Evolutionary conservation across 2,113 vertebrate genomes (phyloP).

Genomic region (Syngnathoides biaculeatus): DNA sequence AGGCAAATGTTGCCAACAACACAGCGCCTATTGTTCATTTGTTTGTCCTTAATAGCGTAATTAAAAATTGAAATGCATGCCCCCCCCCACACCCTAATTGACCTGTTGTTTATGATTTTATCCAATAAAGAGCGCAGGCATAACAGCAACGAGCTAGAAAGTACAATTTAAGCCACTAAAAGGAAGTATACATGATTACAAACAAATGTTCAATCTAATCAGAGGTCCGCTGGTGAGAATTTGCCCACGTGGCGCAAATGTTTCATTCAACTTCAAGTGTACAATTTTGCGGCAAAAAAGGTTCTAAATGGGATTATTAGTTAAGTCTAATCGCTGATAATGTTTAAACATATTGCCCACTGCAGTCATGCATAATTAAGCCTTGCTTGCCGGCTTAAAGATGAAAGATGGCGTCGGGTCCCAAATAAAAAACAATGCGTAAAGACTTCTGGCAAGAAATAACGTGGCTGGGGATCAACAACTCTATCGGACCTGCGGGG

Average conservation of each 20-base stretch:
- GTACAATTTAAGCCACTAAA: slow-evolving; percentile 63
- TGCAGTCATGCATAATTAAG: neutral
- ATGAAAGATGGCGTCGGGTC: slow-evolving; percentile 22
- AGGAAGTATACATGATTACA: slow-evolving; percentile 58
- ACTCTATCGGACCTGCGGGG: slow-evolving; percentile 14
- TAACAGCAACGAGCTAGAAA: slow-evolving; percentile 46
- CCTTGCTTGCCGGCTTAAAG: slow-evolving; percentile 9
- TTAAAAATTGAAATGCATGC: slow-evolving; percentile 70
- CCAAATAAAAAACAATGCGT: slow-evolving; percentile 29
- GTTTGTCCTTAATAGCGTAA: slow-evolving; percentile 70
- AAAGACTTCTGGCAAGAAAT: slow-evolving; percentile 38
- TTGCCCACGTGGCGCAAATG: slow-evolving; percentile 44
- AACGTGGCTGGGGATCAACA: slow-evolving; percentile 27
- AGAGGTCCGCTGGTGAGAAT: slow-evolving; percentile 51
- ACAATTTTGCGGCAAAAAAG: slow-evolving; percentile 14
- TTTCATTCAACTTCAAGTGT: slow-evolving; percentile 45
- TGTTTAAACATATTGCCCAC: slow-evolving; percentile 15
- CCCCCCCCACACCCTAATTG: slow-evolving; percentile 55
- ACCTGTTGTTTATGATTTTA: slow-evolving; percentile 62
- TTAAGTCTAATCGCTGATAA: slow-evolving; percentile 5
- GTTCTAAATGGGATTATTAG: slow-evolving; percentile 13
- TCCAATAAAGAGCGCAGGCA: slow-evolving; percentile 49
- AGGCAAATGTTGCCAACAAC: slow-evolving; percentile 54
- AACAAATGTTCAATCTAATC: slow-evolving; percentile 64
- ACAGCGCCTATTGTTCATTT: slow-evolving; percentile 60